Evolutionary conservation across 2,888 invertebrate species (phyloP), one percentile per base, ranked within the genome.

Genomic region (Hartigia nigra): DNA sequence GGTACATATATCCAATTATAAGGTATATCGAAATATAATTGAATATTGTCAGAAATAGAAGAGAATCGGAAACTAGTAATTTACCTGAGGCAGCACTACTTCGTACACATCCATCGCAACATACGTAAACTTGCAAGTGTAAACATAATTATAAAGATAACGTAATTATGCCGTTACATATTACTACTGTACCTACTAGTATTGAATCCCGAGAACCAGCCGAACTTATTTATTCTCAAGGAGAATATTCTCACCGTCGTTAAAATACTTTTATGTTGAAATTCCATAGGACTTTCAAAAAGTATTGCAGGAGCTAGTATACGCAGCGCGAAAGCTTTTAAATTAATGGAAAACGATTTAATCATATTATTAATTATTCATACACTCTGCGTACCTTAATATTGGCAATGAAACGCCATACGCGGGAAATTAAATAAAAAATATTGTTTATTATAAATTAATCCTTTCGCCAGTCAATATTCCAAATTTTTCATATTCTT

Each of bases 71-170:
- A 55, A 23, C 55, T 23, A 23, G 23, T 2, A 55, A 23, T 9
- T 55, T 55, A 55, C 55, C 5, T 9, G 9, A 55, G 14, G 23
- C 55, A 23, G 23, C 55, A 23, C 55, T 23, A 55, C 9, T 55
- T 9, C 55, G 55, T 55, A 55, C n/a, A n/a, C n/a, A 55, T 55
- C 55, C 55, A 12, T 12, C 32, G 72, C 72, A 34, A 12, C 32
- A 31, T 34, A 72, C 31, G 31, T 23, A 34, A 72, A 34, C 31
- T 31, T 34, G 31, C 32, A 34, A 31, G 72, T 31, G 31, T 31
- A 72, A 14, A 72, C n/a, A 32, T 31, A 72, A 72, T 72, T 72
- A 72, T 34, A 14, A 31, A 34, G 72, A 72, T 72, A 72, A 72
- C 32, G 12, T 3, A 72, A 72, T 72, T 31, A 32, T 12, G 31